Conservation (phyloP, 1,140 invertebrate genomes). For the Cherax quadricarinatus region DNA sequence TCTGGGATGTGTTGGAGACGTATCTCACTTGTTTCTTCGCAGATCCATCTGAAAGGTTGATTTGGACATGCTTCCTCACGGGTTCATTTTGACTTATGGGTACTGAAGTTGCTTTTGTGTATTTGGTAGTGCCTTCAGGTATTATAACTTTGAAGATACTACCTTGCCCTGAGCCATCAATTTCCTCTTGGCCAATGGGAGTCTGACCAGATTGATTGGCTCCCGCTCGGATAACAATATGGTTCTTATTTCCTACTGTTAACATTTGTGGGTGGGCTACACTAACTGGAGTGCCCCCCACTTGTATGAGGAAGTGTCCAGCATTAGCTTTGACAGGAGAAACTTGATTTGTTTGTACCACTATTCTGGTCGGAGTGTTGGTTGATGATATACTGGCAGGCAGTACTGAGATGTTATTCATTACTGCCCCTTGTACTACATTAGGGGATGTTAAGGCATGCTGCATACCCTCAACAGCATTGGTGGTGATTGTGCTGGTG, state of each 20-base stretch:
- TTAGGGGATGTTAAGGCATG: background rate
- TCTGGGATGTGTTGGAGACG: conserved; percentile 18
- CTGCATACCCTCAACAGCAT: background rate
- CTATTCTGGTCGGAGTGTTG: conserved; percentile 46
- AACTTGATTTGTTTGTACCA: conserved; percentile 57
- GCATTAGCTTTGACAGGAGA: conserved; percentile 40
- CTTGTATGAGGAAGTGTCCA: conserved; percentile 65
- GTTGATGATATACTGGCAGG: background rate
- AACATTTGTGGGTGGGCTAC: conserved; percentile 13
- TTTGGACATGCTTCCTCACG: conserved; percentile 67
- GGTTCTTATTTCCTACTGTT: conserved; percentile 51
- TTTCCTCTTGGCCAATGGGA: background rate
- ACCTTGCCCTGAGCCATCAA: conserved; percentile 9
- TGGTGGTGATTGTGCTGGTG: conserved; percentile 55
- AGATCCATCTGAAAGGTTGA: conserved; percentile 57
- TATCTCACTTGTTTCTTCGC: conserved; percentile 16
- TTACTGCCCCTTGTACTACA: background rate
- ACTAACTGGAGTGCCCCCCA: conserved; percentile 47
- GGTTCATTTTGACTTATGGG: conserved; percentile 42
- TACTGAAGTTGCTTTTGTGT: conserved; percentile 2
- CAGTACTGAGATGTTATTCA: background rate
- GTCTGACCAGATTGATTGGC: conserved; percentile 13
- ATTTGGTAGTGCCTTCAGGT: conserved; percentile 52
- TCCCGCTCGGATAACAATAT: conserved; percentile 61
- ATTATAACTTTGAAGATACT: conserved; percentile 50